Evolutionary conservation across 2,888 invertebrate species (phyloP).

Genomic region (Ephialtes manifestator): DNA sequence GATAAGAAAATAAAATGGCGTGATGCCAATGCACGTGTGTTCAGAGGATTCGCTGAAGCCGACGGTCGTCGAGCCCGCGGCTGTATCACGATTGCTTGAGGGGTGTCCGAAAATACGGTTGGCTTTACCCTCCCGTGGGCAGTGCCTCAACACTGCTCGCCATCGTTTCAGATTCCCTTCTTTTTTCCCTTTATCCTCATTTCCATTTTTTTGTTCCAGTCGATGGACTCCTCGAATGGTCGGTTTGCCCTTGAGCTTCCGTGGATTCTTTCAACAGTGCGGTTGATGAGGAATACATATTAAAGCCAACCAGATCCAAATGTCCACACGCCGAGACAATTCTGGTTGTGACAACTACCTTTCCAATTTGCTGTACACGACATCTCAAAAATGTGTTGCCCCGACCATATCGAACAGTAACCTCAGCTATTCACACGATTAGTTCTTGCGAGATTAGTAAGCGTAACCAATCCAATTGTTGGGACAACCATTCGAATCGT

Average conservation of each 20-base stretch:
- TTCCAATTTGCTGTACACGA: no score
- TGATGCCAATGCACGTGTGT: conserved; percentile 78
- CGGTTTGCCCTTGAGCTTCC: not conserved
- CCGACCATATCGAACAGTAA: no score
- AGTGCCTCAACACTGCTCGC: not conserved
- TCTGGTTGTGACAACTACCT: no score
- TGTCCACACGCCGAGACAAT: no score
- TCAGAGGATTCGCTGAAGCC: conserved; percentile 1
- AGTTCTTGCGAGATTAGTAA: no score
- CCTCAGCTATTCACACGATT: no score
- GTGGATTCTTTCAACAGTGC: not conserved
- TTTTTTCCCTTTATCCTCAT: not conserved
- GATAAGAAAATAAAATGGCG: conserved; percentile 79
- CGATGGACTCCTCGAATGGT: not conserved
- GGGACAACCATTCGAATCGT: no score
- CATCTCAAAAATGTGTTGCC: no score
- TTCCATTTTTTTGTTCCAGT: conserved; percentile 7
- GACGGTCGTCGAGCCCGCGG: conserved; percentile 49
- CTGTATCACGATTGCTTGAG: conserved; percentile 74
- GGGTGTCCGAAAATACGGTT: conserved; percentile 58
- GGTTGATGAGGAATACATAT: not conserved
- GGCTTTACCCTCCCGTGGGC: conserved; percentile 25
- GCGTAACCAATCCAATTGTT: no score
- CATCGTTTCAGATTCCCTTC: not conserved
- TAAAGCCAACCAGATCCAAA: not conserved